Evolutionary conservation across 37 sponge, comb jelly and placozoan species (phyloP), one percentile per base, ranked within the genome.

Genomic region (Spongilla lacustris): DNA sequence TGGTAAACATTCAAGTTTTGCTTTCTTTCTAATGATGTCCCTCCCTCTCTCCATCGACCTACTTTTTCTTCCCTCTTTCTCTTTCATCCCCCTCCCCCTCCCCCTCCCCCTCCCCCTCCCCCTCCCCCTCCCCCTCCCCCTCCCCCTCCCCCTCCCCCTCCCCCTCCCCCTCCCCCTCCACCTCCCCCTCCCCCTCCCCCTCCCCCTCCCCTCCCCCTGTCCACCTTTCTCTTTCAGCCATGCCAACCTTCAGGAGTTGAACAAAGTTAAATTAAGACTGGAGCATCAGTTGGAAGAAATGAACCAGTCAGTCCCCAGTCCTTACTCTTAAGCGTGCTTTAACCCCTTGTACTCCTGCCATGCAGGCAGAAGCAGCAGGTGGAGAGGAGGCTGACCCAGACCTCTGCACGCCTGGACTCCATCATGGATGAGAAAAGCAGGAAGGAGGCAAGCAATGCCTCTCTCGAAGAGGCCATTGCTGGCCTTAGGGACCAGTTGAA

Each of bases 401-500:
- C 0, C 22, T 33, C 22, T 27, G 50, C 88, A 33, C 79, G 66
- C 14, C 5, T 83, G 50, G 83, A 91, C 11, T 35, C 88, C 13
- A 26, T 84, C 3, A 13, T 73, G 29, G 41, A 8, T 28, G 84
- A 87, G 69, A 91, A 84, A 28, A 30, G 48, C 14, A 74, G 67
- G 73, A 24, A 80, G 19, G 84, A 80, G n/a, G 69, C 38, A 13
- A 69, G 35, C 76, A 73, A 67, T 74, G 31, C 75, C n/a, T 35
- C 67, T 32, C 77, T 91, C 32, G 75, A 91, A 69, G 88, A 87
- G 13, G 25, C 41, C 24, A 24, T 84, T 11, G 72, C 80, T 26
- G 80, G 36, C 68, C 75, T 91, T 24, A 87, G 88, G 81, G 74
- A 41, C 49, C 83, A 91, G 30, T 31, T 87, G 32, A 80, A 83